Percentiles rank a stretch among this genome's conserved stretches.
Evolutionary conservation across 2,113 vertebrate species (phyloP).

Genomic region (Stictonetta naevosa): DNA sequence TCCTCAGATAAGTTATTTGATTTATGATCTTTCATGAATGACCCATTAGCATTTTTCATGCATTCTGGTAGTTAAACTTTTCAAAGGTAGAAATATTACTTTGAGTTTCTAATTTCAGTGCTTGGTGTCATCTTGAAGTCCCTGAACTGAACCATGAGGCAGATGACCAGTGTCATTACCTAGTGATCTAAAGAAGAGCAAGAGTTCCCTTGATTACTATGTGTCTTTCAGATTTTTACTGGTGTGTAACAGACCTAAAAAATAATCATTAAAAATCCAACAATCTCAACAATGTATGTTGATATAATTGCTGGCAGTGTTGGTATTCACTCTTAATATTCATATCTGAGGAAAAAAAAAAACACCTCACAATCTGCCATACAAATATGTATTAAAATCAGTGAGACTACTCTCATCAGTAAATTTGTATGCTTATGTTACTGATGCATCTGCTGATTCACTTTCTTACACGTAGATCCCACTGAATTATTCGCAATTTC

Average conservation of each 20-base stretch:
- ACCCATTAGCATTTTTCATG: background rate
- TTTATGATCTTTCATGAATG: background rate
- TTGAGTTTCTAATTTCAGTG: background rate
- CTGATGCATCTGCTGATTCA: background rate
- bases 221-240: background rate
- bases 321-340: background rate
- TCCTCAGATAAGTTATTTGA: background rate
- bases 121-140: background rate
- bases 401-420: background rate
- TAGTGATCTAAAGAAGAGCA: background rate
- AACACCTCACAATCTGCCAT: background rate
- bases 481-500: background rate
- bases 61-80: background rate
- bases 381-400: background rate
- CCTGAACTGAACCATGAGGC: background rate
- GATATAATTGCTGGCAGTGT: background rate
- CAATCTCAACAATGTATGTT: background rate
- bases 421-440: background rate
- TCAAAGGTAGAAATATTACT: background rate
- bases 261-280: background rate
- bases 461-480: background rate
- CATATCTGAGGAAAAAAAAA: background rate
- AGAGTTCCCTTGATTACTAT: background rate
- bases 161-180: fast-evolving
- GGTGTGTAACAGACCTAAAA: background rate